A percentile compares a stretch with the other conserved stretches of the same genome.
Conservation (phyloP, 2,888 invertebrate genomes). For the Drosophila histrio region DNA sequence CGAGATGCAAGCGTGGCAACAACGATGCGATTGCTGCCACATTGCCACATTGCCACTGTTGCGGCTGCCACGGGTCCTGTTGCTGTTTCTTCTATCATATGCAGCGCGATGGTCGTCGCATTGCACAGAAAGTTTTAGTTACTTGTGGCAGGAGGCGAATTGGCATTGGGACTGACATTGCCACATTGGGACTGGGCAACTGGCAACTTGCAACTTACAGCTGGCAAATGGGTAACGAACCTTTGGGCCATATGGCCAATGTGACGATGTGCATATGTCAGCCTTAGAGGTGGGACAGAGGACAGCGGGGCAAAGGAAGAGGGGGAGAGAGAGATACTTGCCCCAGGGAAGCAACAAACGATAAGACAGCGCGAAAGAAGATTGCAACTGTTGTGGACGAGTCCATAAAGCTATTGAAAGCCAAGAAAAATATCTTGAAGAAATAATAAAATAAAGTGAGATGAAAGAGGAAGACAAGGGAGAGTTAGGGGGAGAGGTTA, state of each 20-base stretch:
- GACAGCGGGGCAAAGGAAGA: no score
- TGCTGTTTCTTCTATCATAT: slow-evolving; percentile 3
- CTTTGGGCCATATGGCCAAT: slow-evolving; percentile 36
- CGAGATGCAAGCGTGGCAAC: not conserved
- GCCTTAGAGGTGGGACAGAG: not conserved
- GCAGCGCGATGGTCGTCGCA: slow-evolving; percentile 26
- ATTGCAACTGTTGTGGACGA: slow-evolving; percentile 9
- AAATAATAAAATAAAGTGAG: not conserved
- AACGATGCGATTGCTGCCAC: slow-evolving; percentile 23
- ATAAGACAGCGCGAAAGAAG: not conserved
- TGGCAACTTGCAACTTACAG: slow-evolving; percentile 4
- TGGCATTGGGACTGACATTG: slow-evolving; percentile 13
- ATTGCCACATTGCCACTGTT: not conserved
- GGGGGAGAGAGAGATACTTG: not conserved
- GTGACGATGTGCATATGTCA: slow-evolving; percentile 32
- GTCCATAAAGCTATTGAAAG: slow-evolving; percentile 2
- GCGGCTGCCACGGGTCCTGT: not conserved
- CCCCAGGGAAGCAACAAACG: not conserved
- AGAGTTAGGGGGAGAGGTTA: not conserved
- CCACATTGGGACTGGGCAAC: slow-evolving; percentile 1
- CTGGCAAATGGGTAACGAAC: slow-evolving; percentile 13
- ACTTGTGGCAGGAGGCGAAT: slow-evolving; percentile 31
- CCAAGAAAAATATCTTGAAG: not conserved
- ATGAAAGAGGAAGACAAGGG: not conserved
- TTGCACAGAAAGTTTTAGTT: slow-evolving; percentile 44